Percentiles rank a stretch among this genome's conserved stretches.
Evolutionary conservation across 2,888 invertebrate species (phyloP).

Genomic region (Mantis religiosa): DNA sequence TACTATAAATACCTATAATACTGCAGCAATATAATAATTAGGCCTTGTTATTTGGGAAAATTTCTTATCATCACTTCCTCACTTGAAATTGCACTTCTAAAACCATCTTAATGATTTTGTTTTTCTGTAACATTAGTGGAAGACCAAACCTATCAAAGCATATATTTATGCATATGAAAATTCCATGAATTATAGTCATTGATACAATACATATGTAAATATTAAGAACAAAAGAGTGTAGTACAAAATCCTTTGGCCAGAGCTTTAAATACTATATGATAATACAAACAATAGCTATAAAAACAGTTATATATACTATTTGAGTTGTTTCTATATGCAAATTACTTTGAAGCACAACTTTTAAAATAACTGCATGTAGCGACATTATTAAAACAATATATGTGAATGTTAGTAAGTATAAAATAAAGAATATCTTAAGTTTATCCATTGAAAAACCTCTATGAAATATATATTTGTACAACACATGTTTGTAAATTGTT

Average conservation of each 20-base stretch:
- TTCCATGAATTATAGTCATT: background rate
- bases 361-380: background rate
- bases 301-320: background rate
- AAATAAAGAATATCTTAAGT: background rate
- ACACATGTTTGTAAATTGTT: background rate
- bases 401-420: background rate
- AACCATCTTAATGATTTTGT: background rate
- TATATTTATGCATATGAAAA: background rate
- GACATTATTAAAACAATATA: background rate
- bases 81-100: constrained; percentile 23
- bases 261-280: background rate
- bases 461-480: background rate
- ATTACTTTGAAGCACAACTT: background rate
- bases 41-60: constrained; percentile 25
- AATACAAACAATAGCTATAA: background rate
- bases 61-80: background rate
- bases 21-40: constrained; percentile 28
- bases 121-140: constrained; percentile 15
- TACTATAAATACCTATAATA: constrained; percentile 22
- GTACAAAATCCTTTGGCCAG: background rate
- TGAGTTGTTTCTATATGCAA: background rate
- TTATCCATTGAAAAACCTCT: background rate
- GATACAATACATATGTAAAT: background rate
- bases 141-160: constrained; percentile 19
- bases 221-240: background rate